Base-by-base conservation (phyloP, 2,113 vertebrate genomes). In the Gila orcuttii region DNA sequence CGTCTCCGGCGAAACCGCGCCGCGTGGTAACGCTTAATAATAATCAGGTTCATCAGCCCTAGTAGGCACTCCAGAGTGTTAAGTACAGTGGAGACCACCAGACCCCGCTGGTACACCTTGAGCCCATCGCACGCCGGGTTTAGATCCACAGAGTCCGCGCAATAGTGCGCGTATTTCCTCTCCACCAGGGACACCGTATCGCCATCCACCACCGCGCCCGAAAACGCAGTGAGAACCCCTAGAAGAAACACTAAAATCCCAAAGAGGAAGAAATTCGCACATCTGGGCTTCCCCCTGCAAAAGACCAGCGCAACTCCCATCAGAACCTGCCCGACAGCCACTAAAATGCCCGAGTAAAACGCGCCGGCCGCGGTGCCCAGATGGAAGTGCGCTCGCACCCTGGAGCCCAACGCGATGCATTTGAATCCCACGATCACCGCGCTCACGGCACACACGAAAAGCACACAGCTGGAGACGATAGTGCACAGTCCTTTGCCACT, bases 201-300 rank as follows among this genome's bases (percentile, higher is more conserved):
- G 86, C 97, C 97, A 94, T 98, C 97, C 93, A 98, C 97, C 90
- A 98, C 97, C 23, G 97, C 97, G 73, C 97, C 97, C 86, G 96
- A 97, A 92, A 98, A 97, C 93, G 97, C 97, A 89, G 96, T 97
- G 87, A 98, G 96, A 74, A 98, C 95, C 17, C 97, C 97, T 86
- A 98, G 90, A 93, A 98, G 92, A 94, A 97, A 97, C 87, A 98
- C 96, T 85, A 98, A 93, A 11, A 97, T 95, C 28, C 97, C 97
- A 50, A 97, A 93, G 88, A 98, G 96, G 39, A 97, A 96, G 93
- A 97, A 95, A 94, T 97, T 98, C 93, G 96, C 95, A 93, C 97
- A 94, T 9, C 92, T 94, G 73, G 96, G 94, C 33, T 95, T 96
- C 59, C 93, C 89, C 86, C 92, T 93, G 95, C 96, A 96, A 89